Evolutionary conservation across 1,140 invertebrate genomes (phyloP).

Genomic region (Bombyx mandarina): DNA sequence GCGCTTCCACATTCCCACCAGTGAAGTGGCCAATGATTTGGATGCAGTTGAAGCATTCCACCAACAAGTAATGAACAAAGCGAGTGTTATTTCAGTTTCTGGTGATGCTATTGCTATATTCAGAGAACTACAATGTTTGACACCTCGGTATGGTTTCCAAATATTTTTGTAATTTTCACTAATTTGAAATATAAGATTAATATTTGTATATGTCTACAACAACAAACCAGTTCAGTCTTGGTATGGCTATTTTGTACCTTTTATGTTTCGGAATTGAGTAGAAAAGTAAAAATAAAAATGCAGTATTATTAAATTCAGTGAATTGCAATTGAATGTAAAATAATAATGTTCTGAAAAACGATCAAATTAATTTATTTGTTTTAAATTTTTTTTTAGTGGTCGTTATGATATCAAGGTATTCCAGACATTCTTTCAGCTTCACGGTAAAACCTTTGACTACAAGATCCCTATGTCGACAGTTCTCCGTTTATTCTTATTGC

Average conservation of each 20-base stretch:
- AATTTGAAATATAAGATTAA: not conserved
- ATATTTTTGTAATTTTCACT: not conserved
- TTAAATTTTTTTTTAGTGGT: conserved; percentile 78
- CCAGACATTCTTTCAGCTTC: conserved; percentile 96
- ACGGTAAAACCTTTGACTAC: conserved; percentile 99
- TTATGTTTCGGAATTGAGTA: too few relatives aligned
- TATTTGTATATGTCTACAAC: not conserved
- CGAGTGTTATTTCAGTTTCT: conserved; percentile 96
- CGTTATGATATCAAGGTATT: conserved; percentile 99
- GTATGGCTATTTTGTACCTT: not conserved
- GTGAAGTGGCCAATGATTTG: conserved; percentile 84
- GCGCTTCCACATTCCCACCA: conserved; percentile 96
- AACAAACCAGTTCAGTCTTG: not conserved
- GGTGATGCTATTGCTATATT: conserved; percentile 98
- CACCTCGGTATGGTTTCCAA: conserved; percentile 82
- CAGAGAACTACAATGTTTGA: conserved; percentile 96
- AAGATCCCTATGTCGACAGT: conserved; percentile 99
- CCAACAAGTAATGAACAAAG: conserved; percentile 96
- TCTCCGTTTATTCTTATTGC: conserved; percentile 92
- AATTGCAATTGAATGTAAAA: not conserved
- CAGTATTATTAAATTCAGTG: too few relatives aligned
- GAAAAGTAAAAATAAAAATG: too few relatives aligned
- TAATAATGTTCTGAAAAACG: conserved; percentile 3
- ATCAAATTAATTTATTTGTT: not conserved
- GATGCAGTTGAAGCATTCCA: conserved; percentile 97